Evolutionary conservation across 1,140 invertebrate genomes (phyloP).

Genomic region (Drosophila willistoni): DNA sequence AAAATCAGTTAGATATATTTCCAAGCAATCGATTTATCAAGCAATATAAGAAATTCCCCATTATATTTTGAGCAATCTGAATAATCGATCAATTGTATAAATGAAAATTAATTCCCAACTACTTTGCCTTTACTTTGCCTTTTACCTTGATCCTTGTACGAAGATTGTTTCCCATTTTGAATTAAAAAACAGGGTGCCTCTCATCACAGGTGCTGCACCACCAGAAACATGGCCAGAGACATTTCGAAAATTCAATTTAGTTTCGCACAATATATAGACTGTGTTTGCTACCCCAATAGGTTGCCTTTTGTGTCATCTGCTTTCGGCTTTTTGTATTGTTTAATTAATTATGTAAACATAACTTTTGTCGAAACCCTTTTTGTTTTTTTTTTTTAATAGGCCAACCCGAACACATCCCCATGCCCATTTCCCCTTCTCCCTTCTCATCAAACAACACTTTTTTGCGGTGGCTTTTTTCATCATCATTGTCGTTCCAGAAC

Average conservation of each 20-base stretch:
- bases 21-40: constrained; percentile 13
- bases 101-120: too few relatives aligned
- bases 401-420: constrained; percentile 2
- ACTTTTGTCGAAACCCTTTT: constrained; percentile 62
- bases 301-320: constrained; percentile 1
- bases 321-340: constrained; percentile 52
- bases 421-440: background rate
- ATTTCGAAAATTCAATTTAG: background rate
- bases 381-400: constrained; percentile 17
- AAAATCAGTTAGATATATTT: constrained; percentile 1
- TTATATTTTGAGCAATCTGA: background rate
- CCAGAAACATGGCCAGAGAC: background rate
- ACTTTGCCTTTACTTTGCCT: too few relatives aligned
- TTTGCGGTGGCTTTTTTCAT: constrained; percentile 15
- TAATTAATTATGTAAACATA: constrained; percentile 81
- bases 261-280: constrained; percentile 39
- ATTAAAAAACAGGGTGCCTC: too few relatives aligned
- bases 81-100: too few relatives aligned
- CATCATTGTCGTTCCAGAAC: constrained; percentile 7
- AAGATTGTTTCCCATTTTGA: too few relatives aligned
- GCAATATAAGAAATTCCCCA: constrained; percentile 21
- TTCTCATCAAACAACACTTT: constrained; percentile 14
- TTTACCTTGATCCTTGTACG: too few relatives aligned
- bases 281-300: constrained; percentile 66
- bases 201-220: too few relatives aligned